Percentiles rank a stretch among this genome's conserved stretches.
Conservation (phyloP, 2,797 vertebrate genomes). For the Tapera naevia region DNA sequence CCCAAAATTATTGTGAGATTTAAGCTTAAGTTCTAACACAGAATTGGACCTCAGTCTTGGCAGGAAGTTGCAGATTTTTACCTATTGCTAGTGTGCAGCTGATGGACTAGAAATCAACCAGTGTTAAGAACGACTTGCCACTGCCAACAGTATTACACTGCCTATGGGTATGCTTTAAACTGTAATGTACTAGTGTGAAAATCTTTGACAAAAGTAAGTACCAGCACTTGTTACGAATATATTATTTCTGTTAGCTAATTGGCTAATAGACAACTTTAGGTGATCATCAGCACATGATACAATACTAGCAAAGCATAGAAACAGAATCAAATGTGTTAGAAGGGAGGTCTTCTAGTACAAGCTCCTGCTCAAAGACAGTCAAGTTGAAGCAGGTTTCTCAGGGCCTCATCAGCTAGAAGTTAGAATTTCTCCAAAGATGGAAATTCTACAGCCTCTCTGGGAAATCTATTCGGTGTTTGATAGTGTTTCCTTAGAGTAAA, state of each 20-base stretch:
- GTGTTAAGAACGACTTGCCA: neutral
- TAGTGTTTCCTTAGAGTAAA: neutral
- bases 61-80: neutral
- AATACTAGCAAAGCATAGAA: neutral
- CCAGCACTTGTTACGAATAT: neutral
- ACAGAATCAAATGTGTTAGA: neutral
- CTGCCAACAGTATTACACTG: neutral
- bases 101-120: neutral
- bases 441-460: no score
- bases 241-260: neutral
- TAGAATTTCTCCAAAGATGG: neutral
- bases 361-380: neutral
- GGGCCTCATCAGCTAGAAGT: neutral
- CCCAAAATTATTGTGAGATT: neutral
- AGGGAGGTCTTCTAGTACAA: neutral
- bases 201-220: neutral
- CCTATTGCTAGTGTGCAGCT: neutral
- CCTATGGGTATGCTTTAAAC: neutral
- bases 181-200: neutral
- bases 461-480: no score
- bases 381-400: neutral
- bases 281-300: neutral
- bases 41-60: neutral
- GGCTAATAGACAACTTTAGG: neutral
- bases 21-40: neutral